Evolutionary conservation across 2,888 invertebrate species (phyloP).

Genomic region (Ischnus inquisitorius): DNA sequence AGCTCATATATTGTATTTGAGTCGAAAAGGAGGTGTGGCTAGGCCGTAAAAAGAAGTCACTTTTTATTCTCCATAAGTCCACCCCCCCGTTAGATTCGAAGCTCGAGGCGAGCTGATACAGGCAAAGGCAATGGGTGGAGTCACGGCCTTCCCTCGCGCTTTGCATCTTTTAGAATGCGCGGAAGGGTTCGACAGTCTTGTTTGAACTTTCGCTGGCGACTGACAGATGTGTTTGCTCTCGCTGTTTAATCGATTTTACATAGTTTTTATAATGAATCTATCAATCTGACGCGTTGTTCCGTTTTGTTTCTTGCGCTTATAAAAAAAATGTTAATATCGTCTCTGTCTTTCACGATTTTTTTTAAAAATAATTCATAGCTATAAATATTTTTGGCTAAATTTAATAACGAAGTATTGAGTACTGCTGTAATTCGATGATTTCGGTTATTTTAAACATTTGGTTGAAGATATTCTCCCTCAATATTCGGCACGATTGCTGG

Average conservation of each 20-base stretch:
- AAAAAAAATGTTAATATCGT: background rate
- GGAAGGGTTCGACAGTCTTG: constrained; percentile 76
- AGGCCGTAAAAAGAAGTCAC: constrained; percentile 29
- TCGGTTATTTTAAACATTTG: too few species aligned
- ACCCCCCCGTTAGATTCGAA: constrained; percentile 69
- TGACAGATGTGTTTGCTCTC: background rate
- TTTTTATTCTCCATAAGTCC: constrained; percentile 13
- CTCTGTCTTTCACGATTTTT: background rate
- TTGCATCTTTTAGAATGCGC: constrained; percentile 77
- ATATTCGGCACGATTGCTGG: too few species aligned
- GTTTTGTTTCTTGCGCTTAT: background rate
- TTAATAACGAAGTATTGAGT: too few species aligned
- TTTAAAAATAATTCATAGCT: background rate
- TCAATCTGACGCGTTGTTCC: background rate
- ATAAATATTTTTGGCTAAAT: background rate
- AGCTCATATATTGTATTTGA: background rate
- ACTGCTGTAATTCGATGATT: too few species aligned
- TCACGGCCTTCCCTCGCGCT: constrained; percentile 78
- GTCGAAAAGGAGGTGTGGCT: constrained; percentile 62
- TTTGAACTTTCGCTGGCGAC: constrained; percentile 61
- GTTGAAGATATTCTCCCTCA: too few species aligned
- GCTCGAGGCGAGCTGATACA: constrained; percentile 44
- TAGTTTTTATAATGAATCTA: background rate
- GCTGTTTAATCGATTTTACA: background rate
- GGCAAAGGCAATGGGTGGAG: constrained; percentile 75